These are phyloP conservation scores for Myotis findleyi DNA, from an alignment of 2,797 vertebrate species.

Conservation along the genomic window DNA sequence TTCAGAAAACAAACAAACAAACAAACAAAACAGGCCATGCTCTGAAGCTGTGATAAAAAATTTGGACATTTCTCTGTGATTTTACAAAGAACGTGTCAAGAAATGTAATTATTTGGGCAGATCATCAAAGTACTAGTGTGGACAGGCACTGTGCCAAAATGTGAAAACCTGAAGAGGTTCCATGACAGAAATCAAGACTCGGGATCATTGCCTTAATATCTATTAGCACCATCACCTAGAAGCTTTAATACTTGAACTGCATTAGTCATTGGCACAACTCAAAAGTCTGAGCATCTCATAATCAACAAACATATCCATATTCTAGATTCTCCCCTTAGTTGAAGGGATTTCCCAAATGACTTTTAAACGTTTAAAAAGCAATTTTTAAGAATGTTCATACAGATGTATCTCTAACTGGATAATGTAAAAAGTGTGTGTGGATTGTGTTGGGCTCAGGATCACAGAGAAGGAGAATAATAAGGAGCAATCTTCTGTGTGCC, in stretches of 20 bases:
- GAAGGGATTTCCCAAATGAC: neutral
- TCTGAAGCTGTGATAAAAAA: neutral
- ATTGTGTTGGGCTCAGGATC: rapidly evolving
- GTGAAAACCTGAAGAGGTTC: neutral
- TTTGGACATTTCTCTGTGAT: neutral
- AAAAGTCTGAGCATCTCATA: neutral
- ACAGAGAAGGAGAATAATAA: neutral
- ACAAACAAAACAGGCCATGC: neutral
- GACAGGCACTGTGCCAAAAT: neutral
- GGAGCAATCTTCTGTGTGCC: neutral
- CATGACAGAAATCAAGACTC: neutral
- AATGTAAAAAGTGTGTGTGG: neutral
- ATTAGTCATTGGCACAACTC: neutral
- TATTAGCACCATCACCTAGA: neutral
- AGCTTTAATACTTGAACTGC: neutral
- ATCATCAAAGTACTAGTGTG: neutral
- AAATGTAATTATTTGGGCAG: neutral
- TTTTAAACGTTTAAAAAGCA: neutral
- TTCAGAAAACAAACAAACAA: neutral
- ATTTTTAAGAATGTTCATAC: neutral
- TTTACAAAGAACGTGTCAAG: neutral
- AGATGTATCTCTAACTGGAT: neutral
- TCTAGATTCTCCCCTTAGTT: neutral
- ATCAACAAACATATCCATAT: neutral
- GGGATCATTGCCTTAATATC: neutral